These are phyloP conservation scores for Cichlasoma orientale DNA, from an alignment of 2,797 vertebrate genomes.

Conservation along the genomic window DNA sequence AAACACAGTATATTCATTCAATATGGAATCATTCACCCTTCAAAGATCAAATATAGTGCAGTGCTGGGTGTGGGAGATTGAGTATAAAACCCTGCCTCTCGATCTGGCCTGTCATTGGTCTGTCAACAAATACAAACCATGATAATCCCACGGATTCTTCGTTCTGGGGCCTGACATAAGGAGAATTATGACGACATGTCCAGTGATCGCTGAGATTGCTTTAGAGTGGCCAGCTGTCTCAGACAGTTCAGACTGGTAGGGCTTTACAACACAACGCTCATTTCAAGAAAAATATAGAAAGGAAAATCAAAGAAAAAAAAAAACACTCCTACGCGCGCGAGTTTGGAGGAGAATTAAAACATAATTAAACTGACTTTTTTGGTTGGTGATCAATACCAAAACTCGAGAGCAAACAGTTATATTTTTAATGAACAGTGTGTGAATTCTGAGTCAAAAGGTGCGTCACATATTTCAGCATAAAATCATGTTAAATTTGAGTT, in stretches of 20 bases:
- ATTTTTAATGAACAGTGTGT: background rate
- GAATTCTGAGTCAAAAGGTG: background rate
- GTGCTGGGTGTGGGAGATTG: slow-evolving; percentile 28
- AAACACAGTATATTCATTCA: background rate
- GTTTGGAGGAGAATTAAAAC: background rate
- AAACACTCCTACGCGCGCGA: background rate
- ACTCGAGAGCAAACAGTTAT: background rate
- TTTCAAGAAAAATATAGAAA: background rate
- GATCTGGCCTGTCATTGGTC: slow-evolving; percentile 55
- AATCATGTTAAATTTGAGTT: background rate
- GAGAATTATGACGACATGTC: slow-evolving; percentile 56
- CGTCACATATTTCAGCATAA: background rate
- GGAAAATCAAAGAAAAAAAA: background rate
- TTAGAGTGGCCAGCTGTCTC: slow-evolving; percentile 60
- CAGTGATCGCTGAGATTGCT: slow-evolving; percentile 60
- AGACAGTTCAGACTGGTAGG: slow-evolving; percentile 19
- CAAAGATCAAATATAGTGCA: slow-evolving; percentile 32
- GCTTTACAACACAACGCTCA: background rate
- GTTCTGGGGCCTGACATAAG: slow-evolving; percentile 53
- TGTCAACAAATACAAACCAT: slow-evolving; percentile 54
- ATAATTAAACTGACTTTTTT: background rate
- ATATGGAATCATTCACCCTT: slow-evolving; percentile 5
- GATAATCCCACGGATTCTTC: slow-evolving; percentile 61
- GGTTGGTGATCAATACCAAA: background rate
- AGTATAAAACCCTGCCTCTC: slow-evolving; percentile 33